phyloP scores from a whole-genome alignment of 2,113 vertebrate genomes.

The Colinus virginianus region DNA sequence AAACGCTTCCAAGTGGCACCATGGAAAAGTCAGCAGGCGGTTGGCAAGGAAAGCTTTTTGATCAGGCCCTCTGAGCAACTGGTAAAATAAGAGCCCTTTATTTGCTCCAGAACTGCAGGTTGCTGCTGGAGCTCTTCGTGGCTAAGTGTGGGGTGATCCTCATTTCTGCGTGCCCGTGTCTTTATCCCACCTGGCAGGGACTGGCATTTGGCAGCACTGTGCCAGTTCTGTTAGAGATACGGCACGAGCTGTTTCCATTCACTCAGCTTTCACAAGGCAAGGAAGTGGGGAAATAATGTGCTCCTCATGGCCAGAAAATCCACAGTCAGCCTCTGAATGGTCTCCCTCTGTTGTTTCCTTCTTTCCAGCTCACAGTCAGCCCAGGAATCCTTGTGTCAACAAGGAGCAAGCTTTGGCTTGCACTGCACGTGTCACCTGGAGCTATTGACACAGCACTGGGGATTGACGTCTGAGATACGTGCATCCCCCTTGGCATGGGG shows the following conservation, averaged over 20 bases:
- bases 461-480: neutral
- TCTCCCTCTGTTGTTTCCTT: neutral
- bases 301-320: neutral
- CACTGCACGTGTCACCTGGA: neutral
- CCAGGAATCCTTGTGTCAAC: conserved; percentile 4
- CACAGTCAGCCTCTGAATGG: neutral
- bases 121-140: neutral
- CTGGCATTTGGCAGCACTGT: accelerated
- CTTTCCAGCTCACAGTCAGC: neutral
- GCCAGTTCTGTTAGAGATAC: neutral
- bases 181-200: neutral
- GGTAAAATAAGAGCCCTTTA: neutral
- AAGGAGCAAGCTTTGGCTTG: conserved; percentile 37
- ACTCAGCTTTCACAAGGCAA: neutral
- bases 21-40: neutral
- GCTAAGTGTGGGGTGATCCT: neutral
- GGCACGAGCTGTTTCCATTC: neutral
- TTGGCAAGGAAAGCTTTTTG: neutral
- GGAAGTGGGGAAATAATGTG: neutral
- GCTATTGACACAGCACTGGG: neutral
- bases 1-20: conserved; percentile 38
- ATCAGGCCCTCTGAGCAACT: neutral
- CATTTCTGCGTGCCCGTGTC: neutral
- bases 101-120: accelerated
- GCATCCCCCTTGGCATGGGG: neutral